Evolutionary conservation across 2,797 vertebrate genomes (phyloP), one percentile per base, ranked within the genome.

Genomic region (Sciurus vulgaris): DNA sequence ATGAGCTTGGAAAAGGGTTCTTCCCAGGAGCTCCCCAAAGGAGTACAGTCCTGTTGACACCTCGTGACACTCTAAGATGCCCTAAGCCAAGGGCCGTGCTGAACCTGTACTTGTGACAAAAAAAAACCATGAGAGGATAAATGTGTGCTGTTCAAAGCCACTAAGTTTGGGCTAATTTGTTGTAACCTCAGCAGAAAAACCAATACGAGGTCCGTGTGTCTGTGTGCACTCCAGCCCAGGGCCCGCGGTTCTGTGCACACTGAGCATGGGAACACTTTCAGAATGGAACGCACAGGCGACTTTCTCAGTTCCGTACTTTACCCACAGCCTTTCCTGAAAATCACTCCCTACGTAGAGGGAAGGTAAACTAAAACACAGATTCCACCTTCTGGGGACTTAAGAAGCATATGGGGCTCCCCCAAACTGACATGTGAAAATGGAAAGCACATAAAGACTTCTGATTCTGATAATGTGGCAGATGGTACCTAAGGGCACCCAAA

Each of bases 141-240:
- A 14, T 24, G 41, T 8, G 30, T 24, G 14, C 24, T 33, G 11
- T 17, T 56, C 38, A 12, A 51, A 73, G 70, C 17, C 17, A 14
- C 26, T 33, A 24, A 14, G 26, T 41, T 33, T 73, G 85, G 51
- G 65, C 33, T 15, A 2, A 24, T 67, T 33, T 49, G 24, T 30
- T 41, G 49, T 4, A 8, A 24, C n/a, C 33, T 5, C 17, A 3
- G 22, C 35, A 69, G 54, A 38, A 59, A 38, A 70, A 54, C 24
- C 17, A 56, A 30, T 0, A 18, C 6, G 10, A 22, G 41, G 11
- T 7, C 12, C 10, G 14, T 1, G 14, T 4, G 28, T 38, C 44
- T 30, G 5, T 26, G 33, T 67, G 56, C 12, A 15, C 22, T 41
- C 2, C 4, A 4, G 33, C 20, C 69, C 10, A 1, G 17, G 2